Evolutionary conservation across 2,888 invertebrate genomes (phyloP), one percentile per base, ranked within the genome.

Genomic region (Lasioglossum morio): DNA sequence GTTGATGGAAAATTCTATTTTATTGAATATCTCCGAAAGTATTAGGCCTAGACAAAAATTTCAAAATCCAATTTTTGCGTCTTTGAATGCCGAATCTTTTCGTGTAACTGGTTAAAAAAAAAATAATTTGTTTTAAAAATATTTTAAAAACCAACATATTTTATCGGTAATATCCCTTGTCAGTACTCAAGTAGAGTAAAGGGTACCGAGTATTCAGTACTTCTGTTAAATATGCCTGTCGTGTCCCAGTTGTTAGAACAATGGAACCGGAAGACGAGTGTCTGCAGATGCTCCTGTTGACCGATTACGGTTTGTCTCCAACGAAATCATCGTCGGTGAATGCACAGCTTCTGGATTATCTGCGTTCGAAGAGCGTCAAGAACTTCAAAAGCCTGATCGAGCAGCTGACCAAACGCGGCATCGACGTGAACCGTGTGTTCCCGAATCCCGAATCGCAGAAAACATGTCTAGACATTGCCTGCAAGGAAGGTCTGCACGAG

Each of bases 381-480:
- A 48, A 72, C 0, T 94, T 94, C 72, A 91, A 92, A 72, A 91
- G 84, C 27, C 74, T 90, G 1, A 63, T 93, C 0, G 89, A 85
- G 7, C 84, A 90, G 1, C 85, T 72, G 2, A 73, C 91, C 2
- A 85, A 76, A 4, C 88, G 84, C 12, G 66, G 48, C n/a, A 76
- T 96, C 19, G 95, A 97, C 84, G 92, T 97, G 4, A 96, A 96
- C 90, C 93, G 96, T 91, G 95, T 96, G 66, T 97, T 97, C 88
- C 96, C 96, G 37, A 95, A 96, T 40, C 40, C 40, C 85, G 96
- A 96, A 1, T 96, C 96, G 87, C 95, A 96, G 87, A 96, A 96
- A 92, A 96, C 97, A 1, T 96, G 96, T 85, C 95, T 97, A 30
- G 96, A 97, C 88, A 93, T 96, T 23, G 96, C 97, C 5, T 96